Evolutionary conservation across 2,113 vertebrate genomes (phyloP).

Genomic region (Trematocara nigrifrons): DNA sequence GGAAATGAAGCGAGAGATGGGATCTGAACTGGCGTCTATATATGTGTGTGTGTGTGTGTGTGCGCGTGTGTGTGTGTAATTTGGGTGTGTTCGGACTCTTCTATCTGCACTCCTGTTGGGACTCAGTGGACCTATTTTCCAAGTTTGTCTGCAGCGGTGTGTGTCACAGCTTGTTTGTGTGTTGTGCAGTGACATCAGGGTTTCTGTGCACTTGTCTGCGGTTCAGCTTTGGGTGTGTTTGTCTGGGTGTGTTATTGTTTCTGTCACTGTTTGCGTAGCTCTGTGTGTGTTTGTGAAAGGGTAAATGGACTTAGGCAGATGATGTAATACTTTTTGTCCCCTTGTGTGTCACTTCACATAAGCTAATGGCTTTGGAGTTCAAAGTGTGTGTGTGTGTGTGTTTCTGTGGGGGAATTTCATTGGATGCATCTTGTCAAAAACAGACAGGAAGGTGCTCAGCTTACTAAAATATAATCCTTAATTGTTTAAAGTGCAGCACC

Average conservation of each 20-base stretch:
- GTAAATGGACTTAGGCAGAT: conserved; percentile 34
- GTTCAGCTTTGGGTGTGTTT: not conserved
- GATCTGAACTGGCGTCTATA: not conserved
- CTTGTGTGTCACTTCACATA: conserved; percentile 10
- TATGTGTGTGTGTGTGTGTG: not conserved
- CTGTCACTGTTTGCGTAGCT: not conserved
- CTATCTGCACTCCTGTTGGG: not conserved
- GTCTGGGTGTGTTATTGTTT: not conserved
- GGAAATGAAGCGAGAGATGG: conserved; percentile 25
- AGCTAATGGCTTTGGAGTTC: conserved; percentile 7
- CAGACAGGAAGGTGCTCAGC: not conserved
- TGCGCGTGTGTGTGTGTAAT: not conserved
- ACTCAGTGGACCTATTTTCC: not conserved
- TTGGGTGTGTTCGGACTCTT: not conserved
- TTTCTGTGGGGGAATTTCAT: not conserved
- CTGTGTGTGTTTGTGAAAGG: not conserved
- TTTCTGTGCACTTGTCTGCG: not conserved
- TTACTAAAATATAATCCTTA: conserved; percentile 24
- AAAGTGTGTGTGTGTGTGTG: not conserved
- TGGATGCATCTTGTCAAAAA: not conserved
- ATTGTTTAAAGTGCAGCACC: conserved; percentile 44
- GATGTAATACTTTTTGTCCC: conserved; percentile 28
- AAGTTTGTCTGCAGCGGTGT: not conserved
- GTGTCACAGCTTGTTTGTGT: not conserved
- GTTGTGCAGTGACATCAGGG: not conserved